Evolutionary conservation across 2,888 invertebrate genomes (phyloP).

Genomic region (Conus canariensis): DNA sequence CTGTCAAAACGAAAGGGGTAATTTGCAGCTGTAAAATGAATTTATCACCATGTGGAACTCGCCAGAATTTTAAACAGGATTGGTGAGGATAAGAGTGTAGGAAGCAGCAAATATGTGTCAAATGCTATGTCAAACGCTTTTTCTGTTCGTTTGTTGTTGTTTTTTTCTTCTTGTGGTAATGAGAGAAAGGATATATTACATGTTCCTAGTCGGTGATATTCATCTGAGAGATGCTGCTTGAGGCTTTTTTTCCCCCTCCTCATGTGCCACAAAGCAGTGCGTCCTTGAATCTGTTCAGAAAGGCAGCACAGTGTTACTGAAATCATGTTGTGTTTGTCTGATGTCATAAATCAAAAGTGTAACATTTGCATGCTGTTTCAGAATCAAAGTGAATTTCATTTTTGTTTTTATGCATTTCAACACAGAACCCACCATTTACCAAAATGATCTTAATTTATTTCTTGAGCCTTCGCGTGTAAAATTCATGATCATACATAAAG

Average conservation of each 20-base stretch:
- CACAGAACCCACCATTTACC: not conserved
- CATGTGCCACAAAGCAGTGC: not conserved
- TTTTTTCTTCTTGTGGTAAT: no score
- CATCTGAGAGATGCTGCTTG: not conserved
- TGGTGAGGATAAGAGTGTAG: no score
- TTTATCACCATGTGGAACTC: no score
- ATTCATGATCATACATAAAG: not conserved
- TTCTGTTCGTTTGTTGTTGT: no score
- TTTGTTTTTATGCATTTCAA: not conserved
- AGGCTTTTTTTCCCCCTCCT: not conserved
- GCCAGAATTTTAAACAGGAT: no score
- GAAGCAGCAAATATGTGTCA: no score
- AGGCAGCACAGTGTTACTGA: not conserved
- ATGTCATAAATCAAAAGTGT: not conserved
- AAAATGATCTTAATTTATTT: not conserved
- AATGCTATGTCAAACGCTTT: no score
- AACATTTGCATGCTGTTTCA: not conserved
- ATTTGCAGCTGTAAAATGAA: no score
- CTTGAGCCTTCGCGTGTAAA: not conserved
- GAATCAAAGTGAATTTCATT: slow-evolving; percentile 11
- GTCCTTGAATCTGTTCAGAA: not conserved
- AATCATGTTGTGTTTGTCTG: not conserved
- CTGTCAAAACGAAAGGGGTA: no score
- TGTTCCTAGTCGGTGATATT: not conserved
- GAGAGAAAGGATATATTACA: no score